Evolutionary conservation across 2,888 invertebrate genomes (phyloP), one percentile per base, ranked within the genome.

Genomic region (Galeruca laticollis): DNA sequence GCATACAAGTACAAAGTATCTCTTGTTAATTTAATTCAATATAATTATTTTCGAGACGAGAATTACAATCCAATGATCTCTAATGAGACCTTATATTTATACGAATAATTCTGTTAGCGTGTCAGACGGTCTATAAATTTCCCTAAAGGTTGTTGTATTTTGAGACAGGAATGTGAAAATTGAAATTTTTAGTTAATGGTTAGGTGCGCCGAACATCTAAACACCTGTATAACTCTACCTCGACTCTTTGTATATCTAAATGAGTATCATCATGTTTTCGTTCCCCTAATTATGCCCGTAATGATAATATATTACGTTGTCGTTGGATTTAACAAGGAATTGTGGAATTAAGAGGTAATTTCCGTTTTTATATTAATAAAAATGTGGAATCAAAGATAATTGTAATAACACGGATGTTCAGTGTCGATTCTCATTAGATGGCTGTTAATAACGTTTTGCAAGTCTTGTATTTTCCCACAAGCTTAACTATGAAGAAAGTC

Each of bases 271-370:
- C 4, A 26, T 26, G 26, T 26, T 26, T 26, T 26, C 26, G 3
- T 26, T 26, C 26, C 26, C 37, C 37, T 52, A 51, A 62, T 62
- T 62, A 62, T 62, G 21, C 37, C 13, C 9, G 52, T 62, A 52
- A 62, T 52, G 62, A 51, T 52, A 52, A 61, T 62, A 62, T 62
- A 62, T 62, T 26, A 26, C 26, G 62, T 52, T 35, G 51, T 62
- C 20, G 37, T 37, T 51, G n/a, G 51, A 31, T 62, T 62, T 52
- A 62, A 52, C 37, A 52, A 62, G 61, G 33, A 60, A 47, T 47
- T 31, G n/a, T 60, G 60, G 51, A 61, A 51, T 61, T 61, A 33
- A 35, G 49, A 49, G 13, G 35, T 11, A 1, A 51, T 61, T 61
- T 61, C 49, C 61, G 61, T 51, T 61, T 51, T 15, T 9, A 15